Conservation (phyloP, 2,888 invertebrate species). For the Troglohyphantes excavatus region DNA sequence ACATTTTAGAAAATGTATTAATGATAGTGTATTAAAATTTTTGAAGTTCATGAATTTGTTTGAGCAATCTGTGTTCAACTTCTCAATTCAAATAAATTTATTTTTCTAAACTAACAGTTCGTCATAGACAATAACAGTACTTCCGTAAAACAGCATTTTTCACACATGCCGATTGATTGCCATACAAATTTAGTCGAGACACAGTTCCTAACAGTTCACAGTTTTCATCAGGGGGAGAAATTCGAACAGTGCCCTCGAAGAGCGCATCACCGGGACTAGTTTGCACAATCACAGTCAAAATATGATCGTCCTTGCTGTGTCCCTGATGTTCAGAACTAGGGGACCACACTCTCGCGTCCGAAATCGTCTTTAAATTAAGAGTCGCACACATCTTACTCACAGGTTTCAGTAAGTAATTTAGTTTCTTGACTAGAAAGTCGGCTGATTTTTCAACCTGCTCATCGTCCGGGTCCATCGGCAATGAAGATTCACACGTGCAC, state of each 20-base stretch:
- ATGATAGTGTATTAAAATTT: no score
- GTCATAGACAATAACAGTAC: constrained; percentile 82
- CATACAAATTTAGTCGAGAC: constrained; percentile 83
- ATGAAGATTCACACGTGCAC: constrained; percentile 81
- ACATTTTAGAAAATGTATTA: no score
- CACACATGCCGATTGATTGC: constrained; percentile 83
- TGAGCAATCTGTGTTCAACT: no score
- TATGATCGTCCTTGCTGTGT: constrained; percentile 29
- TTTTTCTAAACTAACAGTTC: neutral
- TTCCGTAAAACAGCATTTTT: constrained; percentile 81
- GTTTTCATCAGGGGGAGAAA: constrained; percentile 10
- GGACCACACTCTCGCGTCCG: constrained; percentile 45
- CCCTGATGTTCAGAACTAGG: constrained; percentile 35
- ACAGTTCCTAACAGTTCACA: constrained; percentile 86
- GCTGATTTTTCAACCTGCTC: constrained; percentile 55
- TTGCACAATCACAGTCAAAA: constrained; percentile 86
- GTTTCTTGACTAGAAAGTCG: constrained; percentile 24
- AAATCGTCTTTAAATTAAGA: constrained; percentile 26
- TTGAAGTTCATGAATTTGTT: no score
- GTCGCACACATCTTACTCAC: constrained; percentile 36
- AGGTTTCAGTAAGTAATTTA: constrained; percentile 53
- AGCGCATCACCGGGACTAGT: constrained; percentile 88
- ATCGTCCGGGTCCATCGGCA: constrained; percentile 15
- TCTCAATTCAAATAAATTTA: neutral
- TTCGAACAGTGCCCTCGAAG: constrained; percentile 90